Percentiles rank a stretch among this genome's conserved stretches.
Conservation (phyloP, 2,888 invertebrate species). For the Drosophila glabriapex region DNA sequence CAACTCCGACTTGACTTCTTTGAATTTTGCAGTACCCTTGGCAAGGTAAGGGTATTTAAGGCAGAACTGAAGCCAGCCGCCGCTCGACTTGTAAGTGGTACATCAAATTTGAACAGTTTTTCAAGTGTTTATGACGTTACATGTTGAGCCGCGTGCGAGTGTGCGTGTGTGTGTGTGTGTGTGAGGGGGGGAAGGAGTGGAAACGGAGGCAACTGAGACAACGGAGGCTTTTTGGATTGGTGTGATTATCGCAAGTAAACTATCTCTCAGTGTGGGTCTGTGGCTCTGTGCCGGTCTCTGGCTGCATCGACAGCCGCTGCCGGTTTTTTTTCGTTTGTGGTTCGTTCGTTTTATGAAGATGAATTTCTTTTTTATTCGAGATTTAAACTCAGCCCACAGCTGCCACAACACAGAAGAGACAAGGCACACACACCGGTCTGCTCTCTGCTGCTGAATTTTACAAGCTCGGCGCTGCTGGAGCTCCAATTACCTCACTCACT, state of each 20-base stretch:
- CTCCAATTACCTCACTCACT: constrained; percentile 74
- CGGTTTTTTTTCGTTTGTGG: constrained; percentile 25
- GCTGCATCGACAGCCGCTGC: constrained; percentile 51
- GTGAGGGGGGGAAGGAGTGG: not conserved
- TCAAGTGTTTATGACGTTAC: constrained; percentile 73
- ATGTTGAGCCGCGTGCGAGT: constrained; percentile 2
- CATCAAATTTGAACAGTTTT: constrained; percentile 77
- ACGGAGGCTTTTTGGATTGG: constrained; percentile 46
- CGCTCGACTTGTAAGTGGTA: constrained; percentile 69
- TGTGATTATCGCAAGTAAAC: constrained; percentile 77
- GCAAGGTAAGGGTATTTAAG: constrained; percentile 13
- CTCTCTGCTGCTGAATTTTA: constrained; percentile 12
- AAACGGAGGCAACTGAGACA: constrained; percentile 17
- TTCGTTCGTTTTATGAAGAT: constrained; percentile 69
- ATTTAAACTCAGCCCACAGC: constrained; percentile 46
- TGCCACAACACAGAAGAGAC: not conserved
- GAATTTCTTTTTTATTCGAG: constrained; percentile 77
- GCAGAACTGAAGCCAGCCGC: constrained; percentile 24
- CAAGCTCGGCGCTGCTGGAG: constrained; percentile 51
- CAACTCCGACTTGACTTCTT: not conserved
- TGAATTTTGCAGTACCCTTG: not conserved
- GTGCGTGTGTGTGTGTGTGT: not conserved
- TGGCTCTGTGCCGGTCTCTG: constrained; percentile 6
- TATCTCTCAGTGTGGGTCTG: constrained; percentile 65
- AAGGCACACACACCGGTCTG: constrained; percentile 3